These are phyloP conservation scores for Azorinus chamasolen DNA, from an alignment of 2,888 invertebrate genomes.

Conservation along the genomic window DNA sequence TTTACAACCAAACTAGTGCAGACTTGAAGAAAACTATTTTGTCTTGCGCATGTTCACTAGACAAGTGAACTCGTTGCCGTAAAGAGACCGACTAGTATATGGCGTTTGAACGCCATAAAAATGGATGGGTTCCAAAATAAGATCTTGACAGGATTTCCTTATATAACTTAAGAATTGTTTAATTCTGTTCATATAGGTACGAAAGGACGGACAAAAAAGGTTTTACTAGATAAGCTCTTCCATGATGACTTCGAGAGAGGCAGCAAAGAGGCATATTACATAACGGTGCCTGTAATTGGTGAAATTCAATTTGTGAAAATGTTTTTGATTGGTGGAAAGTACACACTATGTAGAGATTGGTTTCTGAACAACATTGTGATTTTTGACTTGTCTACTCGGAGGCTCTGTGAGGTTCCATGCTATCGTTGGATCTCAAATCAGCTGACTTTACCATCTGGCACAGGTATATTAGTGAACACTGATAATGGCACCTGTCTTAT, in stretches of 20 bases:
- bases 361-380: conserved; percentile 56
- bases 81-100: too few species aligned
- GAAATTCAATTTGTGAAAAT: conserved; percentile 58
- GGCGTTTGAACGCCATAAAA: too few species aligned
- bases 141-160: too few species aligned
- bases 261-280: conserved; percentile 59
- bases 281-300: conserved; percentile 55
- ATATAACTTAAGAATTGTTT: too few species aligned
- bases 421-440: conserved; percentile 52
- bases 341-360: conserved; percentile 54
- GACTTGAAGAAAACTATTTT: too few species aligned
- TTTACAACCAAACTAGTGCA: too few species aligned
- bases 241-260: conserved; percentile 63
- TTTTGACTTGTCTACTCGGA: conserved; percentile 51
- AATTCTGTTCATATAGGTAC: conserved; percentile 40
- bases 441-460: conserved; percentile 47
- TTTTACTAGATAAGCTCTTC: conserved; percentile 51
- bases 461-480: too few species aligned
- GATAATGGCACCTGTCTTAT: not conserved
- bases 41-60: too few species aligned
- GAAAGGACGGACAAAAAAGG: conserved; percentile 52
- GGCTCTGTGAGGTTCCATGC: conserved; percentile 53
- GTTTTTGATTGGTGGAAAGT: conserved; percentile 59
- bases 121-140: too few species aligned
- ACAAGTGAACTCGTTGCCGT: too few species aligned